Conservation (phyloP, 2,113 vertebrate genomes). For the Piaya cayana region DNA sequence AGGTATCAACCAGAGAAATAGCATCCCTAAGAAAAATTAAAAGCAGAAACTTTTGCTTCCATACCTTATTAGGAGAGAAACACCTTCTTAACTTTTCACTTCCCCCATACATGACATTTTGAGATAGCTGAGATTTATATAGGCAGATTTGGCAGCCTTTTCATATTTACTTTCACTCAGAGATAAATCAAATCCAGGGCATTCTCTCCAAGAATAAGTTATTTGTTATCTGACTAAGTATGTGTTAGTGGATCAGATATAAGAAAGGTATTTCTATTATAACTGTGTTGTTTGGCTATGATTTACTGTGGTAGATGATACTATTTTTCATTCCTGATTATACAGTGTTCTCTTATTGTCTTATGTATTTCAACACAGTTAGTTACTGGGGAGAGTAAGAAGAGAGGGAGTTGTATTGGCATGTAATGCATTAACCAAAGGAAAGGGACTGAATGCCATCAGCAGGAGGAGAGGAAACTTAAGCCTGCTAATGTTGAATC, state of each 20-base stretch:
- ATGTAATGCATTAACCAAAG: neutral
- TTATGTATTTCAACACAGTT: constrained; percentile 19
- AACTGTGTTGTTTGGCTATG: constrained; percentile 62
- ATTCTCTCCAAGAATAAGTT: constrained; percentile 72
- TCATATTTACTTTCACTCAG: constrained; percentile 71
- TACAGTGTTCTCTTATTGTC: constrained; percentile 27
- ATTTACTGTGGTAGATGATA: constrained; percentile 51
- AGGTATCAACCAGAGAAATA: constrained; percentile 15
- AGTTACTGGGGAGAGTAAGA: neutral
- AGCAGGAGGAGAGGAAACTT: neutral
- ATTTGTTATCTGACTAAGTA: constrained; percentile 75
- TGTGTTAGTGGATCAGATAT: constrained; percentile 68
- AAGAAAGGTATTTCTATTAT: constrained; percentile 70
- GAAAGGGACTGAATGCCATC: neutral
- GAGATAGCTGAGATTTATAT: constrained; percentile 69
- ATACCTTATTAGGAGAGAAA: constrained; percentile 58
- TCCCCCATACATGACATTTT: constrained; percentile 45
- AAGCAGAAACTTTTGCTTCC: constrained; percentile 32
- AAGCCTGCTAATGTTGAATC: neutral
- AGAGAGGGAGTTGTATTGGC: neutral
- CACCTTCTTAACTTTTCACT: constrained; percentile 65
- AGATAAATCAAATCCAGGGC: constrained; percentile 70
- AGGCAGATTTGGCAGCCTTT: constrained; percentile 71
- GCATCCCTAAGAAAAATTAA: constrained; percentile 26
- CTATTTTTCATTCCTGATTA: constrained; percentile 68